phyloP scores from a whole-genome alignment of 2,888 invertebrate species.

The Melipona beecheii region DNA sequence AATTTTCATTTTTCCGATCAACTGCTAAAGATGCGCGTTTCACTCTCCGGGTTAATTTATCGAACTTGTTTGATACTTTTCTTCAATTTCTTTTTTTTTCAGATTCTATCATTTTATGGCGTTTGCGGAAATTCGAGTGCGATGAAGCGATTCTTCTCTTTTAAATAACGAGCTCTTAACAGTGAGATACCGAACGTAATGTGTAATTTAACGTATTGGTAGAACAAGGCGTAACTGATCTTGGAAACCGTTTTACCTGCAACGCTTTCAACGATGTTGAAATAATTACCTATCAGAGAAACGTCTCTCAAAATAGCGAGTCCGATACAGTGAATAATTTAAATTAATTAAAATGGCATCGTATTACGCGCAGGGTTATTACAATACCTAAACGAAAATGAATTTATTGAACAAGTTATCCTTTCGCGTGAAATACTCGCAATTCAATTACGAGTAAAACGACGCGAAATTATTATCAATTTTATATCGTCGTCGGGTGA shows the following conservation, averaged over 20 bases:
- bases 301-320: background rate
- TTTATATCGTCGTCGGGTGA: background rate
- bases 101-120: no score
- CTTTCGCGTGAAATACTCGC: background rate
- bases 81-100: background rate
- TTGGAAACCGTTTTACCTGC: background rate
- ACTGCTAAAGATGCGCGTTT: background rate
- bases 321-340: background rate
- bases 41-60: no score
- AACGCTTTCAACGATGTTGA: background rate
- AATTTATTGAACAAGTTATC: background rate
- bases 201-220: background rate
- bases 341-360: background rate
- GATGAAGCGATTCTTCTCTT: no score
- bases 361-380: background rate
- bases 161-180: no score
- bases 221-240: background rate
- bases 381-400: background rate
- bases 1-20: no score
- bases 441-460: background rate
- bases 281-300: conserved; percentile 3
- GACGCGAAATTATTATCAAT: background rate
- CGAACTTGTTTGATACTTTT: no score
- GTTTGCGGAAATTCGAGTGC: no score
- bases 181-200: background rate